A percentile compares a stretch with the other conserved stretches of the same genome.
Conservation (phyloP, 2,797 vertebrate genomes). For the Sebastes oblongus region DNA sequence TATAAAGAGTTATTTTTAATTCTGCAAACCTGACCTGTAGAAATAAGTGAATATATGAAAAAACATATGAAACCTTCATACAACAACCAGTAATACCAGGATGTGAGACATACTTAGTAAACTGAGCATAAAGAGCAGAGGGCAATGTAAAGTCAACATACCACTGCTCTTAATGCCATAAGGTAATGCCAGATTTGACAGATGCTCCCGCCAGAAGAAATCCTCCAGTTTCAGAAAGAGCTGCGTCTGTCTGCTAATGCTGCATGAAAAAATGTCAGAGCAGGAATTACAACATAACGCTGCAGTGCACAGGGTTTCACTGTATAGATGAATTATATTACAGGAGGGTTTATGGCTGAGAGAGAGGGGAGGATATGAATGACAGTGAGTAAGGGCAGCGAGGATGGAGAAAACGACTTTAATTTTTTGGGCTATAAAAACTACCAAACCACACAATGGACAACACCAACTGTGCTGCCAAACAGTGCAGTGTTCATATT, state of each 20-base stretch:
- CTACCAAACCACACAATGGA: conserved; percentile 52
- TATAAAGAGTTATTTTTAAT: neutral
- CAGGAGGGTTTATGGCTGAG: conserved; percentile 12
- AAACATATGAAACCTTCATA: neutral
- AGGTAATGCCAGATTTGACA: conserved; percentile 85
- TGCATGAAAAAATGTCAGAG: conserved; percentile 61
- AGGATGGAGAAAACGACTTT: conserved; percentile 13
- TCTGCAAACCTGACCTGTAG: neutral
- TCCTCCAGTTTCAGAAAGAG: conserved; percentile 92
- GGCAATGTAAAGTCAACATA: conserved; percentile 73
- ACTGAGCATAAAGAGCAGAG: neutral
- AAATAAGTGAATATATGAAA: neutral
- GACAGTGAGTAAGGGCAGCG: neutral
- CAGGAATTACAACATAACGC: conserved; percentile 27
- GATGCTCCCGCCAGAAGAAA: conserved; percentile 89
- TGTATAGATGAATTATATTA: conserved; percentile 12
- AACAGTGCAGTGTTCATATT: conserved; percentile 5
- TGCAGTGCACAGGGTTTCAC: neutral
- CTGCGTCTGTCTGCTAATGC: conserved; percentile 86
- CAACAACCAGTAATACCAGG: neutral
- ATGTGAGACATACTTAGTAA: neutral
- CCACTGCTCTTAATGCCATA: conserved; percentile 93
- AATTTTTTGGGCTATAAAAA: neutral
- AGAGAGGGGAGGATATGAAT: neutral
- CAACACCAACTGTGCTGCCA: conserved; percentile 47